phyloP scores from a whole-genome alignment of 2,888 invertebrate species.

The Noctua comes region DNA sequence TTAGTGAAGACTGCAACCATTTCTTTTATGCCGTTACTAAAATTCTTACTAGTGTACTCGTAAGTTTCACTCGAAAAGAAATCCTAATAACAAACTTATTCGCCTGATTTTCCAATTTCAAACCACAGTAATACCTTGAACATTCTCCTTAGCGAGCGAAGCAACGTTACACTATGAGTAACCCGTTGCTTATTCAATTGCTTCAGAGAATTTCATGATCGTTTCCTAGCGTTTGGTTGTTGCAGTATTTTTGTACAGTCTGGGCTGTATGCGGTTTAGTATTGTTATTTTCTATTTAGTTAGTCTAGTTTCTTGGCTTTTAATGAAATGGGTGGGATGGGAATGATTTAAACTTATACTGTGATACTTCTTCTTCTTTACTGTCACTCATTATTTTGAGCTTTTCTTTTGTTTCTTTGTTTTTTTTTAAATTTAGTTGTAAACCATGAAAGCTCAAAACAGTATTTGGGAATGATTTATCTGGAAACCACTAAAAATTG shows the following conservation, averaged over 20 bases:
- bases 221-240: constrained; percentile 42
- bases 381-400: too few relatives aligned
- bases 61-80: background rate
- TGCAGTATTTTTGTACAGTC: constrained; percentile 18
- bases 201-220: constrained; percentile 38
- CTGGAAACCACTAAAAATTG: background rate
- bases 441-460: too few relatives aligned
- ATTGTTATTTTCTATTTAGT: background rate
- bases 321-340: background rate
- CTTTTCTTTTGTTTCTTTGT: too few relatives aligned
- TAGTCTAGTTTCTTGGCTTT: background rate
- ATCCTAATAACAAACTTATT: background rate
- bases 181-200: constrained; percentile 50
- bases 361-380: too few relatives aligned
- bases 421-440: too few relatives aligned
- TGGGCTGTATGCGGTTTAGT: constrained; percentile 3
- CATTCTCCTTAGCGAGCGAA: constrained; percentile 29
- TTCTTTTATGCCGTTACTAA: too few relatives aligned
- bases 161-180: constrained; percentile 44
- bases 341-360: too few relatives aligned
- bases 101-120: constrained; percentile 1
- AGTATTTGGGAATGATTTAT: too few relatives aligned
- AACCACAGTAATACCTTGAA: constrained; percentile 12
- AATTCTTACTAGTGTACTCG: too few relatives aligned
- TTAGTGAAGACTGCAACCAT: too few relatives aligned